Conservation (phyloP, 2,888 invertebrate genomes). For the Trachelus troglodyta region DNA sequence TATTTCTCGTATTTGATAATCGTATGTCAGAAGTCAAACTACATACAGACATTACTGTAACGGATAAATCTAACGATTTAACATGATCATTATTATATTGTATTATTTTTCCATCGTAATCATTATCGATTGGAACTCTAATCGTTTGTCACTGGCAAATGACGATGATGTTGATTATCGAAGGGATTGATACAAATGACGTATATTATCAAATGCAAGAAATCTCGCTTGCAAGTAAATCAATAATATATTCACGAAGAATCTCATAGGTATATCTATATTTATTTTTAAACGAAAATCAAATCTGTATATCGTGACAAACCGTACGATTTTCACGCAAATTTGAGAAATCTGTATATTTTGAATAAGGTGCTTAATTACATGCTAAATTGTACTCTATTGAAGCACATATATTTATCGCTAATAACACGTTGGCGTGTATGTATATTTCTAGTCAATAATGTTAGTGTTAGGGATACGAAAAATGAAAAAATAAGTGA, state of each 20-base stretch:
- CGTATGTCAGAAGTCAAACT: not conserved
- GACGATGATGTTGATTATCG: conserved; percentile 29
- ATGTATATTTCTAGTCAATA: conserved; percentile 38
- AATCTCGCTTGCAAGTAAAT: not conserved
- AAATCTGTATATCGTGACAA: conserved; percentile 25
- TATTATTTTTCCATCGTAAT: not conserved
- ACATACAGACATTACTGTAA: not conserved
- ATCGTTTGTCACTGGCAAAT: conserved; percentile 40
- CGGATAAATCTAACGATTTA: not conserved
- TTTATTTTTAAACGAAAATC: conserved; percentile 11
- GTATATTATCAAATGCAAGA: not conserved
- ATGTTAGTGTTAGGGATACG: conserved; percentile 19
- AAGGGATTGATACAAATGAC: not conserved
- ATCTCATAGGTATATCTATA: not conserved
- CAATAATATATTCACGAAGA: not conserved
- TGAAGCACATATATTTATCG: conserved; percentile 7
- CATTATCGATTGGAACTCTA: conserved; percentile 23
- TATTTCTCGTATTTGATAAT: not conserved
- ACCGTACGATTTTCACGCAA: not conserved
- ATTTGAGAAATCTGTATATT: conserved; percentile 20
- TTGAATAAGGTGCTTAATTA: conserved; percentile 9
- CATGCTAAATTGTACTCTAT: conserved; percentile 1
- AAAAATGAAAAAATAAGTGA: conserved; percentile 6
- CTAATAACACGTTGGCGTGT: not conserved
- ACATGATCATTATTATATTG: not conserved